Conservation (phyloP, 2,113 vertebrate genomes). For the Hippolais icterina region DNA sequence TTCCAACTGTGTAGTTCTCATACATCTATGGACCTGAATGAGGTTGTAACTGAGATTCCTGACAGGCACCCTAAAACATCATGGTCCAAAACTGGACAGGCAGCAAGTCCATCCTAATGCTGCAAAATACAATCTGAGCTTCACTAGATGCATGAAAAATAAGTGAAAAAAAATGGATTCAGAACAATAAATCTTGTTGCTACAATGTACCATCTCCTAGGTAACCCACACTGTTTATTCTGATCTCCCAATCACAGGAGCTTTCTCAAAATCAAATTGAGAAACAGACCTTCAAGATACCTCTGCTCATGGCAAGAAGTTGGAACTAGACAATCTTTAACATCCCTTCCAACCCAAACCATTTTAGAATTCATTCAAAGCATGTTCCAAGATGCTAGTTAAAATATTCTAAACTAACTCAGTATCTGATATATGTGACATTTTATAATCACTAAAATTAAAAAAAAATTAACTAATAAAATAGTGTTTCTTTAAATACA, state of each 20-base stretch:
- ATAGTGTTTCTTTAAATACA: neutral
- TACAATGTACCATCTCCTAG: neutral
- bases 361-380: neutral
- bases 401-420: neutral
- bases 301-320: neutral
- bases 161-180: neutral
- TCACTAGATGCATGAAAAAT: neutral
- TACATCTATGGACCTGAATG: neutral
- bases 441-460: neutral
- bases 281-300: neutral
- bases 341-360: neutral
- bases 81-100: neutral
- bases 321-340: neutral
- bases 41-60: neutral
- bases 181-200: neutral
- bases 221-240: neutral
- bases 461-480: fast-evolving
- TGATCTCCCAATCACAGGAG: neutral
- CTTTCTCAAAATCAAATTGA: neutral
- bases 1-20: fast-evolving
- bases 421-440: neutral
- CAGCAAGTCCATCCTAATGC: neutral
- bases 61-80: neutral
- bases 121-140: neutral
- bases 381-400: neutral